Evolutionary conservation across 1,140 invertebrate genomes (phyloP).

Genomic region (Brevipalpus yothersi): DNA sequence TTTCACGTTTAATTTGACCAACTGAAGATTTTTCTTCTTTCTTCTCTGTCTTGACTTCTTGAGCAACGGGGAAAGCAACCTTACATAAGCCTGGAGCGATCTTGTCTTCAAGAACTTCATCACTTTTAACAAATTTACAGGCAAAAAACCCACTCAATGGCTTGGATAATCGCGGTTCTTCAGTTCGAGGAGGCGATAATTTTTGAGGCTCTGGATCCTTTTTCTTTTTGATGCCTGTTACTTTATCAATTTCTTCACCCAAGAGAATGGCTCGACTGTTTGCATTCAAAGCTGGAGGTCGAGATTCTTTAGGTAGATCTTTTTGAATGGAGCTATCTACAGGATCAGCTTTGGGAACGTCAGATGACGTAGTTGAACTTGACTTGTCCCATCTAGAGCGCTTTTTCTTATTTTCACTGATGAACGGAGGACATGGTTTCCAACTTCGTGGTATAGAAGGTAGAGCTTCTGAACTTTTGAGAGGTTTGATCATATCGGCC

Average conservation of each 20-base stretch:
- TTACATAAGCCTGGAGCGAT: slow-evolving; percentile 2
- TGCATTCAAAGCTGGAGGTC: slow-evolving; percentile 1
- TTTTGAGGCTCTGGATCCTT: not conserved
- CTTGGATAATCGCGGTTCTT: not conserved
- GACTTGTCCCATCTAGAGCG: slow-evolving; percentile 5
- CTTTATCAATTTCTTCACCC: slow-evolving; percentile 4
- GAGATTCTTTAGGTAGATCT: not conserved
- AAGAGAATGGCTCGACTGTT: slow-evolving; percentile 7
- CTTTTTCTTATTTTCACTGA: not conserved
- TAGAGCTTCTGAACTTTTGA: not conserved
- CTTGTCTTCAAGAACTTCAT: not conserved
- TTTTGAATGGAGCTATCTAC: not conserved
- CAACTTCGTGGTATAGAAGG: slow-evolving; percentile 4
- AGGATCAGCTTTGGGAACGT: not conserved
- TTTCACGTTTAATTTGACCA: slow-evolving; percentile 6
- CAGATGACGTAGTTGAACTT: not conserved
- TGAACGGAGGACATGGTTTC: slow-evolving; percentile 1
- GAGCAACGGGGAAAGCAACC: not conserved
- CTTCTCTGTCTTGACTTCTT: not conserved
- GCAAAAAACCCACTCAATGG: slow-evolving; percentile 9
- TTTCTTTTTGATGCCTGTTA: not conserved
- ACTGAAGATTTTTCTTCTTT: not conserved
- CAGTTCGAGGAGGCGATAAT: not conserved
- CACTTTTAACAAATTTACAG: slow-evolving; percentile 4
- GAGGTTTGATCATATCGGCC: not conserved